Percentiles rank a stretch among this genome's conserved stretches.
phyloP scores from a whole-genome alignment of 2,888 invertebrate species.

The Tipula vernalis region DNA sequence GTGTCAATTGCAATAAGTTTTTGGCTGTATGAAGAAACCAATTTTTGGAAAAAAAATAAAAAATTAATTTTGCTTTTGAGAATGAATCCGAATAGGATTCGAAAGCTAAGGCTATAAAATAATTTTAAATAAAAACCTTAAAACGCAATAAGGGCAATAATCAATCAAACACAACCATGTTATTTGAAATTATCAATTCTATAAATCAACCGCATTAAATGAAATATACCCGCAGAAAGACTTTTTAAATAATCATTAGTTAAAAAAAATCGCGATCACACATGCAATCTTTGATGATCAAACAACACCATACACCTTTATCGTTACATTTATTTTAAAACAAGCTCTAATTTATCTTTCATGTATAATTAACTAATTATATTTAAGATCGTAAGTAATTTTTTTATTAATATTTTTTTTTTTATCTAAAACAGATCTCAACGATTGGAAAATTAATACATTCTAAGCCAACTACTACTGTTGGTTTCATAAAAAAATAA shows the following conservation, averaged over 20 bases:
- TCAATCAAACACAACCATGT: too few species aligned
- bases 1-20: too few species aligned
- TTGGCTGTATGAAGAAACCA: too few species aligned
- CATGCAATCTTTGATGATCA: background rate
- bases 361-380: background rate
- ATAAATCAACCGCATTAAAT: background rate
- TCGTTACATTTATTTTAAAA: background rate
- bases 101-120: too few species aligned
- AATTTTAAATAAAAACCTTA: too few species aligned
- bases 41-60: too few species aligned
- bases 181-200: too few species aligned
- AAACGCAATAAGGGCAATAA: too few species aligned
- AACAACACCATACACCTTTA: background rate
- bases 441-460: background rate
- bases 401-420: background rate
- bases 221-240: background rate
- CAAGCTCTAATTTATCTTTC: background rate
- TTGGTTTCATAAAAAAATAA: background rate
- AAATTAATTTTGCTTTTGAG: too few species aligned
- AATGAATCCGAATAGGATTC: too few species aligned
- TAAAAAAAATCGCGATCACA: background rate
- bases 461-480: background rate
- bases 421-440: background rate
- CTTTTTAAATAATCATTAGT: background rate
- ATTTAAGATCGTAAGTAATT: background rate